phyloP scores from a whole-genome alignment of 1,140 invertebrate species.

The Maniola jurtina region DNA sequence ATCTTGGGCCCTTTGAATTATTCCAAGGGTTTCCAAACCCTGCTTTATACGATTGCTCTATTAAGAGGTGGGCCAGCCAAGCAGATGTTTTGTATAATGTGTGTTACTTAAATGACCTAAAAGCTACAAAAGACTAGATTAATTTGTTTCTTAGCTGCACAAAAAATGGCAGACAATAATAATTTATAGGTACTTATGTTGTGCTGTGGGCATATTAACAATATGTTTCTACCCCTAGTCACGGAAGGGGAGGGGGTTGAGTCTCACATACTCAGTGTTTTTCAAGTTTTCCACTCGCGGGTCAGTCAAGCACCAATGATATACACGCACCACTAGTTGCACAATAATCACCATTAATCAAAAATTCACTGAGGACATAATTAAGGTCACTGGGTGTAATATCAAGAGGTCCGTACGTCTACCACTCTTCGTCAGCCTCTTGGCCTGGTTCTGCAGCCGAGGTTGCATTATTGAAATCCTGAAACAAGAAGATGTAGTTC shows the following conservation, averaged over 20 bases:
- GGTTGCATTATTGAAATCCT: conserved; percentile 62
- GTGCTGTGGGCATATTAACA: background rate
- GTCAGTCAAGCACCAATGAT: conserved; percentile 52
- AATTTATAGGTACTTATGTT: too few relatives aligned
- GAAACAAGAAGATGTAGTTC: conserved; percentile 33
- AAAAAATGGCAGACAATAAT: too few relatives aligned
- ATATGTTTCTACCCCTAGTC: conserved; percentile 6
- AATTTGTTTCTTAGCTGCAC: too few relatives aligned
- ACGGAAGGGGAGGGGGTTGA: background rate
- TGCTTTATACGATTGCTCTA: too few relatives aligned
- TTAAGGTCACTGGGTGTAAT: conserved; percentile 26
- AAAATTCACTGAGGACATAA: conserved; percentile 14
- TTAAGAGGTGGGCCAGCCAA: too few relatives aligned
- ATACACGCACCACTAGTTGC: conserved; percentile 51
- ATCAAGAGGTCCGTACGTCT: conserved; percentile 44
- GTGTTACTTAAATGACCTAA: too few relatives aligned
- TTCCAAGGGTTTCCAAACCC: too few relatives aligned
- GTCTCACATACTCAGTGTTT: background rate
- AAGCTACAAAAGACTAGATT: too few relatives aligned
- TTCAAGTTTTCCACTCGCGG: conserved; percentile 8
- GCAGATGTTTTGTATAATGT: too few relatives aligned
- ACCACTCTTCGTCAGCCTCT: conserved; percentile 71
- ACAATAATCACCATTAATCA: conserved; percentile 28
- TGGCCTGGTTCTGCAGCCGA: conserved; percentile 46
- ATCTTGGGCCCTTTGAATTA: too few relatives aligned